These are phyloP conservation scores for Lepidotrigona ventralis DNA, from an alignment of 1,140 invertebrate genomes.

Conservation along the genomic window DNA sequence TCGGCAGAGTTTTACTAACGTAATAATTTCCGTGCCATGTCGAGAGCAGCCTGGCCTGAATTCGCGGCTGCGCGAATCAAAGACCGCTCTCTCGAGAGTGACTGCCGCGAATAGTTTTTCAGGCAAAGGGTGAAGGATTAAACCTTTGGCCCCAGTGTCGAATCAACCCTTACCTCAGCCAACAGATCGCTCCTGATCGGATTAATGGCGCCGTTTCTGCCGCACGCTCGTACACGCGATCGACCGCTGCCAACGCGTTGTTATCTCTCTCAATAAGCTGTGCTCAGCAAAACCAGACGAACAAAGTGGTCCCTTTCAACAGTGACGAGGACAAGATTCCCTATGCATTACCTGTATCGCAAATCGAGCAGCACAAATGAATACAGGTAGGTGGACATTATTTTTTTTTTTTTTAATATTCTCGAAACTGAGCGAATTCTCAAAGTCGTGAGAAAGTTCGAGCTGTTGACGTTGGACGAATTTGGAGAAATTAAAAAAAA, in stretches of 20 bases:
- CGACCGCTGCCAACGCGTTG: not conserved
- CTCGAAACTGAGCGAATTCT: too few species aligned
- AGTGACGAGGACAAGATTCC: not conserved
- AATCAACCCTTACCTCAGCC: conserved; percentile 60
- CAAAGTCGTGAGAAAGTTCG: too few species aligned
- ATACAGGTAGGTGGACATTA: not conserved
- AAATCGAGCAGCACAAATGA: not conserved
- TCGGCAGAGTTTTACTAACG: not conserved
- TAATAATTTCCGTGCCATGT: not conserved
- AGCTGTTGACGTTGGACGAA: too few species aligned
- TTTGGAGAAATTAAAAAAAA: too few species aligned
- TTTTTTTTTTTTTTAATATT: not conserved
- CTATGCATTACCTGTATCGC: too few species aligned
- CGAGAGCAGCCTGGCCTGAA: conserved; percentile 66
- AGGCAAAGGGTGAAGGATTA: conserved; percentile 68
- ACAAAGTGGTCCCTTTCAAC: not conserved
- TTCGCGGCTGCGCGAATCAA: conserved; percentile 69
- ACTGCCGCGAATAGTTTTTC: conserved; percentile 62
- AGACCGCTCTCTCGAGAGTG: not conserved
- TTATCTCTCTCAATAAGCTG: not conserved
- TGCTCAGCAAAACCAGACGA: not conserved
- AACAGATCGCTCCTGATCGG: conserved; percentile 31
- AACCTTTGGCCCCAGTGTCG: conserved; percentile 71
- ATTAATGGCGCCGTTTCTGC: not conserved
- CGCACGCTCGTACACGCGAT: not conserved